A percentile compares a stretch with the other conserved stretches of the same genome.
Evolutionary conservation across 2,113 vertebrate species (phyloP).

Genomic region (Athene noctua): DNA sequence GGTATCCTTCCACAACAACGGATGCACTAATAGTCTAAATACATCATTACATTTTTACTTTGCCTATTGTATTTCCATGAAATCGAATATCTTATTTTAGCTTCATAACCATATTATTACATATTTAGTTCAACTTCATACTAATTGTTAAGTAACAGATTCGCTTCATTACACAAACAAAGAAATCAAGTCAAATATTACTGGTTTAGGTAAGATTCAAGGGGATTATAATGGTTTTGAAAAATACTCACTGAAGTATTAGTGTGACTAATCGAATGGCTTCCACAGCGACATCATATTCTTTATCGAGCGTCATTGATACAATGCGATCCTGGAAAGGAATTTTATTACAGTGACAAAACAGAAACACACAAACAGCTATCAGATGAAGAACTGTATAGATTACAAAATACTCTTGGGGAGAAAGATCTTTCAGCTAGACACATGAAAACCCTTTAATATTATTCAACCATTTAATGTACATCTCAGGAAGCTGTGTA

Average conservation of each 20-base stretch:
- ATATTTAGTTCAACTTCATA: neutral
- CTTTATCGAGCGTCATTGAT: slow-evolving; percentile 99
- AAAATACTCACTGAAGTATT: slow-evolving; percentile 93
- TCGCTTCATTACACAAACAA: neutral
- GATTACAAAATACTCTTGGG: neutral
- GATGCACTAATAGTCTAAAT: neutral
- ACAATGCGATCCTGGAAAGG: slow-evolving; percentile 92
- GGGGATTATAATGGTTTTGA: neutral
- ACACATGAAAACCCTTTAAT: neutral
- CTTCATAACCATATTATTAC: neutral
- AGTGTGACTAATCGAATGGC: slow-evolving; percentile 96
- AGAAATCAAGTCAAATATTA: neutral
- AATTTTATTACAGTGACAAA: neutral
- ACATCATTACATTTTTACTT: neutral
- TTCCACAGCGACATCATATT: slow-evolving; percentile 98
- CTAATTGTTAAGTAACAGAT: neutral
- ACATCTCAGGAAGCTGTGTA: neutral
- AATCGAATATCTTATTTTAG: neutral
- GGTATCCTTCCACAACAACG: neutral
- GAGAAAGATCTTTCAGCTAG: neutral
- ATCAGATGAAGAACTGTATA: neutral
- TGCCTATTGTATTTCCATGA: neutral
- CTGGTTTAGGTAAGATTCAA: neutral
- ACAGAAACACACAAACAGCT: neutral
- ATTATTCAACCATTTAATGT: neutral